Conservation (phyloP, 2,797 vertebrate species). For the Caiman crocodilus region DNA sequence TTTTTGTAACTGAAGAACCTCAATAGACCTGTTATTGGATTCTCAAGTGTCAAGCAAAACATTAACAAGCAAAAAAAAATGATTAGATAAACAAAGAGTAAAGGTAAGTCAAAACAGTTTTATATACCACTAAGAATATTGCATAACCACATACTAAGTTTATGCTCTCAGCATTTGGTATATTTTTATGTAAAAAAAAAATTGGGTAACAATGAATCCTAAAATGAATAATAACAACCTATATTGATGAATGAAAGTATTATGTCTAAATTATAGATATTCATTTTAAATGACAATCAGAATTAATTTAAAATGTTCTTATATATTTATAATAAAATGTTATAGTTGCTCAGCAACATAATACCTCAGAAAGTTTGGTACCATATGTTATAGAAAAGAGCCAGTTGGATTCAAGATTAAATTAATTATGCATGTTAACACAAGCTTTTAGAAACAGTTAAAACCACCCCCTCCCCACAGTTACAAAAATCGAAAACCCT, state of each 20-base stretch:
- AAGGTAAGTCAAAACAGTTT: not conserved
- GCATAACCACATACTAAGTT: not conserved
- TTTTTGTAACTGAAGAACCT: not conserved
- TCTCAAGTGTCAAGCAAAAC: not conserved
- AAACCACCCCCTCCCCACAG: not conserved
- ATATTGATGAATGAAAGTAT: not conserved
- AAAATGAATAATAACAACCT: not conserved
- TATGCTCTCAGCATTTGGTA: not conserved
- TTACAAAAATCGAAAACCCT: not conserved
- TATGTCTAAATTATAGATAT: not conserved
- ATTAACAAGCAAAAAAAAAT: not conserved
- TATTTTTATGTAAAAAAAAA: not conserved
- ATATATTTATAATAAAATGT: not conserved
- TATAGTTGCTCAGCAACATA: not conserved
- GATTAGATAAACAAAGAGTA: not conserved
- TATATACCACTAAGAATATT: not conserved
- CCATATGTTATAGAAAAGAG: not conserved
- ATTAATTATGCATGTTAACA: not conserved
- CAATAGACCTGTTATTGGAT: not conserved
- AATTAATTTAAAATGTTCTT: not conserved
- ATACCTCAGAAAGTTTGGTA: not conserved
- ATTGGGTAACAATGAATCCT: not conserved
- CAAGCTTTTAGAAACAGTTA: not conserved
- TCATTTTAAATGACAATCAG: not conserved
- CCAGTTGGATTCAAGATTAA: not conserved